phyloP scores from a whole-genome alignment of 2,797 vertebrate species.

The Cirrhinus mrigala region DNA sequence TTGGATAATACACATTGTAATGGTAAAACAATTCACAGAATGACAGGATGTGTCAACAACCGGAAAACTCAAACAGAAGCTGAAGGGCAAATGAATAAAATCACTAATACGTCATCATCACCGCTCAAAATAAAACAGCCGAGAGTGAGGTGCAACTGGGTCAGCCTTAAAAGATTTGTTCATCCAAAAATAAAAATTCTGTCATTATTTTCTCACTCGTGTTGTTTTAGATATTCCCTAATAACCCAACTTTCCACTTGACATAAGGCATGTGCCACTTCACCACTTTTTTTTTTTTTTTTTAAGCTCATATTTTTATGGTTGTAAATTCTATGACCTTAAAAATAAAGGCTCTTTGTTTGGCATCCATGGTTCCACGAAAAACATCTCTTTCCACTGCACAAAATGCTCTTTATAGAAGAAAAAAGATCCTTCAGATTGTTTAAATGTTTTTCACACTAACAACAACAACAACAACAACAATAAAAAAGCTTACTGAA shows the following conservation, averaged over 20 bases:
- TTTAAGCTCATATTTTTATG: background rate
- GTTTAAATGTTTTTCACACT: background rate
- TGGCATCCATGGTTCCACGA: background rate
- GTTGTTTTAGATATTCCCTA: background rate
- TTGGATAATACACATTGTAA: slow-evolving; percentile 12
- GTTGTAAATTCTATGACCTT: background rate
- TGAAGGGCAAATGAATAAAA: slow-evolving; percentile 16
- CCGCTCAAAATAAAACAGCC: slow-evolving; percentile 17
- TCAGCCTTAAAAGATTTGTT: background rate
- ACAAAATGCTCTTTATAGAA: background rate
- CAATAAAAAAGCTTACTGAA: background rate
- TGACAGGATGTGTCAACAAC: slow-evolving; percentile 38
- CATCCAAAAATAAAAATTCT: background rate
- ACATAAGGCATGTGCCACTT: background rate
- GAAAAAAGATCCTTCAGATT: background rate
- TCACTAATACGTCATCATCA: background rate
- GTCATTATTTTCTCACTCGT: background rate
- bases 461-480: no score
- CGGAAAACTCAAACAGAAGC: slow-evolving; percentile 27
- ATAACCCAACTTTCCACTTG: background rate
- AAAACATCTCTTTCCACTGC: background rate
- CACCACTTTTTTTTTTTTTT: background rate
- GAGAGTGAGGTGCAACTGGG: background rate
- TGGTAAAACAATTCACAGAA: slow-evolving; percentile 27
- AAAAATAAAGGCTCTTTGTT: background rate